Conservation (phyloP, 1,140 invertebrate genomes). For the Drosophila watanabei region DNA sequence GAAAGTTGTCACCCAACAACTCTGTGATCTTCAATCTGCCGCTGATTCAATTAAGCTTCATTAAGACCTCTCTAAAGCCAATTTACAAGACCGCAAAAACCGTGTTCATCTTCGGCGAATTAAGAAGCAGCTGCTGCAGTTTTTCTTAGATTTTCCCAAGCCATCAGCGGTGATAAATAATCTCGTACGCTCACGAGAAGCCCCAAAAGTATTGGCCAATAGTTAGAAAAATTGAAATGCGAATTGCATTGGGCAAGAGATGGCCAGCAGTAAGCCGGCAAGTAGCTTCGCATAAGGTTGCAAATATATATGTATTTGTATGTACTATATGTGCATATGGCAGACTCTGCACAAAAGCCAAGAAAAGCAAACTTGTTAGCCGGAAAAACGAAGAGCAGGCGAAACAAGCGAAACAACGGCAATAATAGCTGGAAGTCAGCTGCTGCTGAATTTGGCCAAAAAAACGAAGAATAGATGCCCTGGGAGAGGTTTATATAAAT, state of each 20-base stretch:
- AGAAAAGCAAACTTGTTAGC: constrained; percentile 62
- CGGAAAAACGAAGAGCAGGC: constrained; percentile 60
- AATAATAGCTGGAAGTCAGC: constrained; percentile 38
- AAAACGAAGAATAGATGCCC: constrained; percentile 45
- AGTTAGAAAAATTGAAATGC: constrained; percentile 81
- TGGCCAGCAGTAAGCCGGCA: constrained; percentile 27
- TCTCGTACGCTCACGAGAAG: constrained; percentile 47
- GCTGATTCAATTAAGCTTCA: constrained; percentile 69
- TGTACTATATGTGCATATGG: constrained; percentile 3
- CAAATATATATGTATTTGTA: constrained; percentile 4
- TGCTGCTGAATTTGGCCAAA: constrained; percentile 9
- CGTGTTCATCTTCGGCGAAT: constrained; percentile 53
- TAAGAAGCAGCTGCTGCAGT: constrained; percentile 52
- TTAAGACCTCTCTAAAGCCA: constrained; percentile 47
- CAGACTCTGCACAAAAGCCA: constrained; percentile 35
- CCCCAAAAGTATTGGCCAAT: constrained; percentile 67
- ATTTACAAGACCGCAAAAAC: constrained; percentile 52
- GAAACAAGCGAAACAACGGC: constrained; percentile 44
- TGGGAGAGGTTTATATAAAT: constrained; percentile 34
- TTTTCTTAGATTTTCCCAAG: constrained; percentile 53
- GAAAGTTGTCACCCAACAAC: constrained; percentile 77
- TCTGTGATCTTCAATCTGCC: constrained; percentile 38
- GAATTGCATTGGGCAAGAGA: constrained; percentile 67
- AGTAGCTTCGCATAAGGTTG: constrained; percentile 22
- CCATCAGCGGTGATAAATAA: constrained; percentile 52